A percentile compares a stretch with the other conserved stretches of the same genome.
Conservation (phyloP, 2,113 vertebrate genomes). For the Macroglossus sobrinus region DNA sequence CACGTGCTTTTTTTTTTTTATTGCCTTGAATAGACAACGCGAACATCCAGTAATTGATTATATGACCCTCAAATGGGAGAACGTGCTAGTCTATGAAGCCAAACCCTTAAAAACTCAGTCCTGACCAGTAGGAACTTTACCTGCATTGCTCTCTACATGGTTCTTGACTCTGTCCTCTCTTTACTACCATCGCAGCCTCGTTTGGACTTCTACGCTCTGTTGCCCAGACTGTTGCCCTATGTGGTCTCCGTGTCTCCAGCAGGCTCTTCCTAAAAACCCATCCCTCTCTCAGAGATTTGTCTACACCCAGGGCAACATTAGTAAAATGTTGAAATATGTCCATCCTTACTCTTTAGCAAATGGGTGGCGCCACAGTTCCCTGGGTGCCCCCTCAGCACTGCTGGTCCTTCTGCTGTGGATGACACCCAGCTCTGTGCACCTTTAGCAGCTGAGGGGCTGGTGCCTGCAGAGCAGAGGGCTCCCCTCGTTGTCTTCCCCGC, state of each 20-base stretch:
- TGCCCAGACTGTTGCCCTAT: neutral
- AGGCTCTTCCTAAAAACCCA: neutral
- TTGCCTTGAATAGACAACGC: neutral
- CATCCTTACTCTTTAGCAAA: neutral
- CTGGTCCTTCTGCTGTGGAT: neutral
- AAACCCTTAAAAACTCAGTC: neutral
- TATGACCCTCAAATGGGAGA: neutral
- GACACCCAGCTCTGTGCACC: neutral
- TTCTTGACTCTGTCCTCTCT: neutral
- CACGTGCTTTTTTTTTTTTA: neutral
- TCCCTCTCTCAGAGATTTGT: neutral
- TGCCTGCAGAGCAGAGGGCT: neutral
- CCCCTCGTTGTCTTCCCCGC: neutral
- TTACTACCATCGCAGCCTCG: neutral
- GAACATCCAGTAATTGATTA: neutral
- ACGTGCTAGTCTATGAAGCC: neutral
- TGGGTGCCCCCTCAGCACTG: neutral
- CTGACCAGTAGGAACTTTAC: neutral
- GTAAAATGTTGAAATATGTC: neutral
- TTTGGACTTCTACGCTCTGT: fast-evolving
- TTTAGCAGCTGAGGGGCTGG: neutral
- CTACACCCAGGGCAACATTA: neutral
- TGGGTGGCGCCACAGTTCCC: neutral
- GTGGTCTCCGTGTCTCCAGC: neutral
- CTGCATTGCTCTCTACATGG: neutral